These are phyloP conservation scores for Melieria omissa DNA, from an alignment of 2,888 invertebrate genomes.

Conservation along the genomic window DNA sequence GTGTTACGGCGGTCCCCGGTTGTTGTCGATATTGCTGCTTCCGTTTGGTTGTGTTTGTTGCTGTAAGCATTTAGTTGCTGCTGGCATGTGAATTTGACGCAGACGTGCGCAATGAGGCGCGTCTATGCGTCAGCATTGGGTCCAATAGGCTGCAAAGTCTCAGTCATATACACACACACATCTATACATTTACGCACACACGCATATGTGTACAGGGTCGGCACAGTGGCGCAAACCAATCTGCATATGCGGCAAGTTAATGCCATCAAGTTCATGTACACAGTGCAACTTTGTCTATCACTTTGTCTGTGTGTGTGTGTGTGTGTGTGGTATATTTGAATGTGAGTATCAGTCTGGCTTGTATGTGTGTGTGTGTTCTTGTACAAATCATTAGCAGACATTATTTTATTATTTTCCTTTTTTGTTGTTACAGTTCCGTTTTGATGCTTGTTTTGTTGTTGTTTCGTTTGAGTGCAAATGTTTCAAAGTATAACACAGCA, in stretches of 20 bases:
- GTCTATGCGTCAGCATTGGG: not conserved
- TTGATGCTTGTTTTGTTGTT: not conserved
- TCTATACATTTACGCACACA: not conserved
- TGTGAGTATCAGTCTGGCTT: not conserved
- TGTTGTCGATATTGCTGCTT: not conserved
- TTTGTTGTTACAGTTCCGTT: too few species aligned
- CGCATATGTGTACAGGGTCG: not conserved
- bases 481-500: not conserved
- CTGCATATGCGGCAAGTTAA: too few species aligned
- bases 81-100: conserved; percentile 28
- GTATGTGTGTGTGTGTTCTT: conserved; percentile 12
- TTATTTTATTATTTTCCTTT: conserved; percentile 44
- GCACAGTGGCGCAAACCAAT: too few species aligned
- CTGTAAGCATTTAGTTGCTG: not conserved
- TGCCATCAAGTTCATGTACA: too few species aligned
- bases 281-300: too few species aligned
- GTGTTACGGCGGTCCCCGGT: conserved; percentile 9
- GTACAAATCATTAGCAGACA: conserved; percentile 58
- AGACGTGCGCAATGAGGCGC: conserved; percentile 21
- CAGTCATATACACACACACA: conserved; percentile 9
- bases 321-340: not conserved
- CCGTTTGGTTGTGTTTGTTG: not conserved
- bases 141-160: not conserved
- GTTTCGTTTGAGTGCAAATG: not conserved
- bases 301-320: conserved; percentile 16